Conservation (phyloP, 2,797 vertebrate genomes). For the Liparis tanakae region DNA sequence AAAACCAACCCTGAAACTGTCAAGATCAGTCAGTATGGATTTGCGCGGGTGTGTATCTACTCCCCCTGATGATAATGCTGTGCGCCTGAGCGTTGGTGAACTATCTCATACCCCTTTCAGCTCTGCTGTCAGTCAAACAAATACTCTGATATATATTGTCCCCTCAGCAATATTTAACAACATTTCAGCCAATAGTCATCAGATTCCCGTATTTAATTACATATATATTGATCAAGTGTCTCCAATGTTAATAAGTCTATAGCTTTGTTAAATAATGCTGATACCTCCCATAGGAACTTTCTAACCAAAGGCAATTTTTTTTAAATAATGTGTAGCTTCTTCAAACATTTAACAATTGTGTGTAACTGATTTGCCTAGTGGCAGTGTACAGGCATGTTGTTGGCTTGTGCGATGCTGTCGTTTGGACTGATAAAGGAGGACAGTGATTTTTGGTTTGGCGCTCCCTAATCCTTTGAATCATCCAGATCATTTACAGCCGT, state of each 20-base stretch:
- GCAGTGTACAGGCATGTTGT: neutral
- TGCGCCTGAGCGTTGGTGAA: neutral
- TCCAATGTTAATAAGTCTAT: neutral
- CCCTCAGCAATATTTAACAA: neutral
- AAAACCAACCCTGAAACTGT: conserved; percentile 19
- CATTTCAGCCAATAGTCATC: neutral
- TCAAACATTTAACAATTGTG: neutral
- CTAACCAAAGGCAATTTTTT: neutral
- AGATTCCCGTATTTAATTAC: neutral
- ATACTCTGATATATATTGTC: neutral
- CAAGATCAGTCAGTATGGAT: conserved; percentile 1
- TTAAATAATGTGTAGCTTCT: neutral
- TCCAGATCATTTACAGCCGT: conserved; percentile 24
- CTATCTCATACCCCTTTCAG: neutral
- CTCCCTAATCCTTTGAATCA: conserved; percentile 19
- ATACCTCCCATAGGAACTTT: neutral
- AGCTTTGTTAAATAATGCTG: neutral
- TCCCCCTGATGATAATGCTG: neutral
- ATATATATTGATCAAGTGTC: neutral
- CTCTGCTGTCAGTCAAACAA: conserved; percentile 10
- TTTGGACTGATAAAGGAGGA: conserved; percentile 5
- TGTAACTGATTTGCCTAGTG: neutral
- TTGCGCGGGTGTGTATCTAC: neutral
- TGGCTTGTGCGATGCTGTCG: neutral
- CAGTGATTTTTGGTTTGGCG: conserved; percentile 15